Percentiles rank a stretch among this genome's conserved stretches.
phyloP scores from a whole-genome alignment of 2,797 vertebrate genomes.

The Syndactyla subalaris region DNA sequence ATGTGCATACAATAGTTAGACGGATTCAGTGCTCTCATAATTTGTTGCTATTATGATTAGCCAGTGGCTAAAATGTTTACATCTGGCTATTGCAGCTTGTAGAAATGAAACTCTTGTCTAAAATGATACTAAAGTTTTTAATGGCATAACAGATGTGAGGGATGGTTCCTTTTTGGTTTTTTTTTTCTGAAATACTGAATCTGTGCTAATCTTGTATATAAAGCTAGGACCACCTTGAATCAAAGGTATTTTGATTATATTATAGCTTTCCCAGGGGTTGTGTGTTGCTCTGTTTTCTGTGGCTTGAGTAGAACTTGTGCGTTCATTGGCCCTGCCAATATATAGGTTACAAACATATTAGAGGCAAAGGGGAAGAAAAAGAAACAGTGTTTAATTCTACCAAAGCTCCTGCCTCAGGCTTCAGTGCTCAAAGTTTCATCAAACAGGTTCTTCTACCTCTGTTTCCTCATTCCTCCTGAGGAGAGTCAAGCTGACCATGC shows the following conservation, averaged over 20 bases:
- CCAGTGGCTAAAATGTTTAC: background rate
- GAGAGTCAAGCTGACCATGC: conserved; percentile 45
- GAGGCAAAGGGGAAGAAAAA: conserved; percentile 12
- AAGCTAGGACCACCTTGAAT: background rate
- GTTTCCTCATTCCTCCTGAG: conserved; percentile 59
- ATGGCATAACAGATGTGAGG: background rate
- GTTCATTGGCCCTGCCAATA: background rate
- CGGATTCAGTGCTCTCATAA: background rate
- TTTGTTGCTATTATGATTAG: background rate
- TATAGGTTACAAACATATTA: background rate
- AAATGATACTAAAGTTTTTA: background rate
- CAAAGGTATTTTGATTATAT: background rate
- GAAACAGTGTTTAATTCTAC: conserved; percentile 22
- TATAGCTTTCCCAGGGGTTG: background rate
- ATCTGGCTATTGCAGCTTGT: background rate
- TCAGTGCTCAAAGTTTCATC: conserved; percentile 27
- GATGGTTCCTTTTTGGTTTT: background rate
- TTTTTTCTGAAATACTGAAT: background rate
- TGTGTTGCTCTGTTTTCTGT: background rate
- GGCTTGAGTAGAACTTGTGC: background rate
- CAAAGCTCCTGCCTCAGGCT: conserved; percentile 29
- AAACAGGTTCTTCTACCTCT: conserved; percentile 64
- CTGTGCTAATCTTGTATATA: background rate
- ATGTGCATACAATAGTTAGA: background rate
- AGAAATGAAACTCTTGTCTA: background rate